Conservation (phyloP, 2,113 vertebrate species). For the Pachycephala philippinensis region DNA sequence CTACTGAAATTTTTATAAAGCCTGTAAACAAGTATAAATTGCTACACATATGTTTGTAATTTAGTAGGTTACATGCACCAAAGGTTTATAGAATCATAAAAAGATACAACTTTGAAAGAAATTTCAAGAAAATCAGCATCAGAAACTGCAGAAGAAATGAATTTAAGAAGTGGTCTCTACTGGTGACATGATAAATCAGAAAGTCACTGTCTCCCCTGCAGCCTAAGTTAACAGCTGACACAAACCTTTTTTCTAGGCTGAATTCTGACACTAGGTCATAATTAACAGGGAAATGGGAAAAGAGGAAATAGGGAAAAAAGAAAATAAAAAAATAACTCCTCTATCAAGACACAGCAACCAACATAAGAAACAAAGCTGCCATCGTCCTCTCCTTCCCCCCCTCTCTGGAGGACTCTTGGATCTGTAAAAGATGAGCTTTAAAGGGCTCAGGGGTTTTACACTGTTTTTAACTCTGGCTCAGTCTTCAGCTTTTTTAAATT, state of each 20-base stretch:
- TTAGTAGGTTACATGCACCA: neutral
- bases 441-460: neutral
- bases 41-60: neutral
- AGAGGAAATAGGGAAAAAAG: neutral
- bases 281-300: neutral
- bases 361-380: neutral
- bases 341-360: neutral
- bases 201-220: neutral
- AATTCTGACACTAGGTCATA: neutral
- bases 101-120: neutral
- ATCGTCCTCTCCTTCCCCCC: fast-evolving
- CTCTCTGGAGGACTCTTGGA: neutral
- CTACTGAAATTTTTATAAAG: constrained; percentile 62
- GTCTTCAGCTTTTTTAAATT: neutral
- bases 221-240: neutral
- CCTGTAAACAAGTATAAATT: constrained; percentile 34
- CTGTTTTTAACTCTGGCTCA: neutral
- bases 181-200: neutral
- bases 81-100: constrained; percentile 11
- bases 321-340: neutral
- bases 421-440: neutral
- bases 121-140: neutral
- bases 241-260: neutral
- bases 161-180: neutral
- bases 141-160: neutral